Evolutionary conservation across 2,888 invertebrate species (phyloP).

Genomic region (Conistra vaccinii): DNA sequence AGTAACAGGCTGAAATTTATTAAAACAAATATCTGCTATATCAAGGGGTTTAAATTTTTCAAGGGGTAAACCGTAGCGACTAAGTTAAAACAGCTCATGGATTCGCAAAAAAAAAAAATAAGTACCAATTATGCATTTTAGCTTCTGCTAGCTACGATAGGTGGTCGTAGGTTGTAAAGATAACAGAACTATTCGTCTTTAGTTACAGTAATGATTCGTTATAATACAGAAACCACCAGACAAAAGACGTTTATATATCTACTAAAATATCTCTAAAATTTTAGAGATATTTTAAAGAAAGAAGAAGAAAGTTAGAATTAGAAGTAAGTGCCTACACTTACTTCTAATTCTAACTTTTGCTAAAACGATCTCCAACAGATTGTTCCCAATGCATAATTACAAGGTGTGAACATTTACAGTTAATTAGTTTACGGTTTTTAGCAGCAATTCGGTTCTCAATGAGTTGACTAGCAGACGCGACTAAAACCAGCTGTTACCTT

Average conservation of each 20-base stretch:
- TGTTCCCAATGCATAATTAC: conserved; percentile 1
- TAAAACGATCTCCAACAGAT: neutral
- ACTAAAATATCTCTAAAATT: too few relatives aligned
- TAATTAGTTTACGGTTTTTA: conserved; percentile 23
- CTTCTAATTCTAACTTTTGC: neutral
- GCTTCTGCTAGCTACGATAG: neutral
- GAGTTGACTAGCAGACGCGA: neutral
- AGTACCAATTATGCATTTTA: too few relatives aligned
- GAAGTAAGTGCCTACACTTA: too few relatives aligned
- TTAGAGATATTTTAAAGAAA: too few relatives aligned
- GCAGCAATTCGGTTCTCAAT: conserved; percentile 4
- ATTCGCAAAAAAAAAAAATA: too few relatives aligned
- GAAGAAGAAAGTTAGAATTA: too few relatives aligned
- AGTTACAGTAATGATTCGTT: too few relatives aligned
- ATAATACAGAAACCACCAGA: neutral
- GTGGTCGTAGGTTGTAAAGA: neutral
- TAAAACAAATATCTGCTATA: neutral
- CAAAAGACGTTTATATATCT: too few relatives aligned
- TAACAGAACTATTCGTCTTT: too few relatives aligned
- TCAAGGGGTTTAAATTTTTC: neutral
- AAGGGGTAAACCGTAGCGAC: neutral
- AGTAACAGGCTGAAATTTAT: too few relatives aligned
- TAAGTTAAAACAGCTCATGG: too few relatives aligned
- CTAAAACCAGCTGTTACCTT: conserved; percentile 22
- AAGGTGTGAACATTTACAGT: conserved; percentile 7